Evolutionary conservation across 37 sponge, comb jelly and placozoan genomes (phyloP).

Genomic region (Geodia barretti): DNA sequence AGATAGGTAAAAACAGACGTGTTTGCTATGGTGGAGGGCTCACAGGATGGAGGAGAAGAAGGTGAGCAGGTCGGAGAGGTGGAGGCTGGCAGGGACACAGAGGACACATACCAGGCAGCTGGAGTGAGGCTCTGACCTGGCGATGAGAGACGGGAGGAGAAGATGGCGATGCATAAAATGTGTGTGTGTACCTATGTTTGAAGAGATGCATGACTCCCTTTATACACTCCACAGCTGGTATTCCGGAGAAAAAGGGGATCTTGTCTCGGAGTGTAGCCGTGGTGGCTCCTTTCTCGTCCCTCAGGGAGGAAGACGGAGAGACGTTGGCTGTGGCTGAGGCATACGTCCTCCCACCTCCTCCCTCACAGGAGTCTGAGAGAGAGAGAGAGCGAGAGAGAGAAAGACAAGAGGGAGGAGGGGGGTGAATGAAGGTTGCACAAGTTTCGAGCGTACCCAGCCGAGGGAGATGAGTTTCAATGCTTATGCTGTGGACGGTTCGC

Average conservation of each 20-base stretch:
- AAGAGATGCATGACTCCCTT: conserved; percentile 85
- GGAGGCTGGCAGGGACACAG: conserved; percentile 66
- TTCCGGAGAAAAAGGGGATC: conserved; percentile 83
- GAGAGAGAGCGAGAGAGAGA: conserved; percentile 3
- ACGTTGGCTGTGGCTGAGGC: background rate
- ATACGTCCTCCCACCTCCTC: background rate
- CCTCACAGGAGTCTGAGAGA: background rate
- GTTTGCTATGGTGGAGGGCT: no score
- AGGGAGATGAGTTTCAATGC: conserved; percentile 12
- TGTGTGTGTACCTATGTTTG: conserved; percentile 34
- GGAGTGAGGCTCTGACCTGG: conserved; percentile 4
- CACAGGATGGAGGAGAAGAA: conserved; percentile 76
- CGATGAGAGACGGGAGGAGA: background rate
- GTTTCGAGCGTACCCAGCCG: background rate
- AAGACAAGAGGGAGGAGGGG: background rate
- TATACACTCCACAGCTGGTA: conserved; percentile 68
- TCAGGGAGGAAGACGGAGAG: background rate
- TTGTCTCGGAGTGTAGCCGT: conserved; percentile 8
- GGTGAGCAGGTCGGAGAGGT: conserved; percentile 64
- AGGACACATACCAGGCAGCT: conserved; percentile 57
- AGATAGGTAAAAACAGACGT: no score
- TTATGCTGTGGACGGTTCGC: background rate
- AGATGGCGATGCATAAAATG: background rate
- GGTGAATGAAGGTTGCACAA: background rate
- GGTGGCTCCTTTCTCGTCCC: background rate